A percentile compares a stretch with the other conserved stretches of the same genome.
Conservation (phyloP, 2,113 vertebrate genomes). For the Hiodon alosoides region DNA sequence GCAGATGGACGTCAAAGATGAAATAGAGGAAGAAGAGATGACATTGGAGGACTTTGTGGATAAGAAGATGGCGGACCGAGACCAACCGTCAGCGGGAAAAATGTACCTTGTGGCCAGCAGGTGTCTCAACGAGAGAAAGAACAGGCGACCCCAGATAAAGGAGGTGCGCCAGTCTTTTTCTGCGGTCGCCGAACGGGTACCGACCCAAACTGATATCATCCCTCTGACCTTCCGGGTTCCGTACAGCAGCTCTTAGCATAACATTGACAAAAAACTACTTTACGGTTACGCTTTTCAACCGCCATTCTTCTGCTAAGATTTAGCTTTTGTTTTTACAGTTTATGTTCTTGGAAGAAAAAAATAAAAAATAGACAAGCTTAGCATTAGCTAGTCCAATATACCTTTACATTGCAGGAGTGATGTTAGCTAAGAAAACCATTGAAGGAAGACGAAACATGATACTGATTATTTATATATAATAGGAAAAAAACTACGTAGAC, state of each 20-base stretch:
- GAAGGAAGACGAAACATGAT: too few species aligned
- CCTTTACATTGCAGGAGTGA: neutral
- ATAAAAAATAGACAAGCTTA: too few species aligned
- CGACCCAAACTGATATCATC: neutral
- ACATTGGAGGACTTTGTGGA: conserved; percentile 80
- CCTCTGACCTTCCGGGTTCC: too few species aligned
- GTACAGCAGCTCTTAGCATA: neutral
- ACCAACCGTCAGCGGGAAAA: conserved; percentile 60
- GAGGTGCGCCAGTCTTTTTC: conserved; percentile 64
- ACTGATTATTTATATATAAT: too few species aligned
- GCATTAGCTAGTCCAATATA: neutral
- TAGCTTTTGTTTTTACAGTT: neutral
- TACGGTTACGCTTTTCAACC: neutral
- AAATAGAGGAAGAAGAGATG: conserved; percentile 89
- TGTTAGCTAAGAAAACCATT: too few species aligned
- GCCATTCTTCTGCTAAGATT: neutral
- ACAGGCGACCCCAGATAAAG: conserved; percentile 71
- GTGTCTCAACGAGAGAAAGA: conserved; percentile 84
- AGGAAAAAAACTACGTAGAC: too few species aligned
- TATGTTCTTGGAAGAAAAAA: too few species aligned
- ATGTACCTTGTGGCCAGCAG: conserved; percentile 71
- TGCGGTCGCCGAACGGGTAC: neutral
- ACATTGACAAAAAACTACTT: neutral
- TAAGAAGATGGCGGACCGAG: conserved; percentile 71
- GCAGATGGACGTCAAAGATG: conserved; percentile 81